Evolutionary conservation across 2,888 invertebrate species (phyloP).

Genomic region (Endotricha flammealis): DNA sequence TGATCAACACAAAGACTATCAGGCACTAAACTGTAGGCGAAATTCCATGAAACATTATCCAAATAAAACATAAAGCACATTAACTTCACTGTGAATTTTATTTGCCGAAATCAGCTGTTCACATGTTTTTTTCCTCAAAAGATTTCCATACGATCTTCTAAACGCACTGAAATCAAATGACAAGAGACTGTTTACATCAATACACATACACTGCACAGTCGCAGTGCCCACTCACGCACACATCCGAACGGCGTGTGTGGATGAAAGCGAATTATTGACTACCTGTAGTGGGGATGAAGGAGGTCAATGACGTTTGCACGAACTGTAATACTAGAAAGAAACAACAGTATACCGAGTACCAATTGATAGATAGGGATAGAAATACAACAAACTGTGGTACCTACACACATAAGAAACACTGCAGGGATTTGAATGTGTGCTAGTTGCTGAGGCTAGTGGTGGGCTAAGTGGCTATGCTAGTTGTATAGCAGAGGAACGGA

Average conservation of each 20-base stretch:
- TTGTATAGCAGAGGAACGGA: no score
- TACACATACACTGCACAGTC: slow-evolving; percentile 58
- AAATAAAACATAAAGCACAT: slow-evolving; percentile 17
- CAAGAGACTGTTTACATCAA: slow-evolving; percentile 71
- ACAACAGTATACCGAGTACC: slow-evolving; percentile 17
- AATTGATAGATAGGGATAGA: slow-evolving; percentile 29
- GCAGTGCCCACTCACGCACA: slow-evolving; percentile 42
- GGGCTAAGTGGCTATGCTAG: no score
- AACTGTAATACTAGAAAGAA: slow-evolving; percentile 32
- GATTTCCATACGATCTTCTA: slow-evolving; percentile 50
- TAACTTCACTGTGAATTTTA: slow-evolving; percentile 29
- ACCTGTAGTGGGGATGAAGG: slow-evolving; percentile 43
- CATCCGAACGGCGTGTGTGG: slow-evolving; percentile 26
- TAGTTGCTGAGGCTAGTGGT: neutral
- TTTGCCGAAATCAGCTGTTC: slow-evolving; percentile 53
- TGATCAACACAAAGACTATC: slow-evolving; percentile 9
- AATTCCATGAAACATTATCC: slow-evolving; percentile 9
- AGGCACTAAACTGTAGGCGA: slow-evolving; percentile 26
- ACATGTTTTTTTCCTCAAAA: slow-evolving; percentile 48
- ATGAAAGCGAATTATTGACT: slow-evolving; percentile 48
- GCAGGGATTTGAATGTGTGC: slow-evolving; percentile 9
- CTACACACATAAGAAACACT: slow-evolving; percentile 14
- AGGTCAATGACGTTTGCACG: slow-evolving; percentile 62
- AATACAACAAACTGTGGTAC: slow-evolving; percentile 41
- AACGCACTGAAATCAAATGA: slow-evolving; percentile 68